These are phyloP conservation scores for Aselliscus stoliczkanus DNA, from an alignment of 2,797 vertebrate species.

Conservation along the genomic window DNA sequence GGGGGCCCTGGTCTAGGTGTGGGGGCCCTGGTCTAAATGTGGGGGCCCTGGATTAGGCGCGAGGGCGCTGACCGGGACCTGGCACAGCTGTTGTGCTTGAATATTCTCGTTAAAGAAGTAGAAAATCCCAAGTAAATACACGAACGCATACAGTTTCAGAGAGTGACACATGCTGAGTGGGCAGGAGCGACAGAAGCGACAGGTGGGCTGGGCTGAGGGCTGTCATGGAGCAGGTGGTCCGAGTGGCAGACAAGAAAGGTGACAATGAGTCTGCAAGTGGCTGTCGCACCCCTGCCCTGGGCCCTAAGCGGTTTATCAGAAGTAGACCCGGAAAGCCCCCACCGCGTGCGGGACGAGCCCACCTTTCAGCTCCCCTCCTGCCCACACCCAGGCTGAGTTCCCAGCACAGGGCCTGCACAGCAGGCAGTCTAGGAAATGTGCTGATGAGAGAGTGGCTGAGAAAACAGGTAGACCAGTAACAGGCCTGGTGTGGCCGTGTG, in stretches of 20 bases:
- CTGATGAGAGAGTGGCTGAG: background rate
- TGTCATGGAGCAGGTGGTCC: rapidly evolving
- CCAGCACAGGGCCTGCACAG: rapidly evolving
- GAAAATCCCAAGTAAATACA: background rate
- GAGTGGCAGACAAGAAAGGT: too few relatives aligned
- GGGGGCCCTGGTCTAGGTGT: too few relatives aligned
- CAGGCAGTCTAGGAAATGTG: rapidly evolving
- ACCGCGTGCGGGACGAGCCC: rapidly evolving
- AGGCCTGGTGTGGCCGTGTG: rapidly evolving
- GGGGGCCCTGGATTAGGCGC: too few relatives aligned
- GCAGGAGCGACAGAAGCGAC: rapidly evolving
- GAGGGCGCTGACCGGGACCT: rapidly evolving
- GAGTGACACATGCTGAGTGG: rapidly evolving
- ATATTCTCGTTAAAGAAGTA: constrained; percentile 2
- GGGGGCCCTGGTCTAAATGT: too few relatives aligned
- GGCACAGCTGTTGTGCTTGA: background rate
- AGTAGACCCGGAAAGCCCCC: background rate
- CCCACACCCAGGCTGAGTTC: rapidly evolving
- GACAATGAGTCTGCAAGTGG: too few relatives aligned
- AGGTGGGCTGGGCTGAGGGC: too few relatives aligned
- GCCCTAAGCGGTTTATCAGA: constrained; percentile 13
- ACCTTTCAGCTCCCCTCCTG: background rate
- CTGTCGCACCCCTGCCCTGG: background rate
- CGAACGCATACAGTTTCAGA: rapidly evolving
- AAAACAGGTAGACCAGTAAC: rapidly evolving